Base-by-base conservation (phyloP, 53 echinoderm and acorn worm genomes). In the Holothuria scabra region DNA sequence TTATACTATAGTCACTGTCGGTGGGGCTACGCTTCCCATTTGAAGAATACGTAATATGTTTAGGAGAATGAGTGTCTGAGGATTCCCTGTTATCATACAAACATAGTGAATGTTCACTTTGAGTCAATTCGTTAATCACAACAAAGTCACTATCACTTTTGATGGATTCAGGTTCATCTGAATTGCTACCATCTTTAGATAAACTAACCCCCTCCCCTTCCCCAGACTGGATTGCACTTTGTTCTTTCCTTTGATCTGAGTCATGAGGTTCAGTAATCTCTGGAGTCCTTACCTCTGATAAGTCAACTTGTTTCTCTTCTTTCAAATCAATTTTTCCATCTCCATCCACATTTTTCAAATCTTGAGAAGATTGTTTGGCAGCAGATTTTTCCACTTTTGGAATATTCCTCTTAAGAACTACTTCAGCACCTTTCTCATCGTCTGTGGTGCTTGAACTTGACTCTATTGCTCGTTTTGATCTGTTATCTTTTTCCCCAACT, bases 71-170 rank as follows among this genome's bases (percentile, higher is more conserved):
- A 28, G 84, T 91, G 18, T 94, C 94, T 0, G 99, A 91, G 1
- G 99, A 99, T 66, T 90, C 89, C 59, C 94, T 89, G 4, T 87
- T 89, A 69, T 96, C 96, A 64, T 91, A 90, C 29, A 93, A 67
- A 34, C 93, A 95, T 64, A 64, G 26, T 10, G 99, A 99, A 62
- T 89, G 91, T 67, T 92, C 99, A 34, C 94, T 99, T 11, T 91
- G 94, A 29, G 95, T 92, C 30, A 86, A 66, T 69, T 99, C 99
- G 57, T 92, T 94, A 60, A 99, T 99, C 68, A 99, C 94, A 56
- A 99, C 99, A 91, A 99, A 99, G 59, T 99, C 99, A 56, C 99
- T 99, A 89, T 95, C 91, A 60, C 96, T 96, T 38, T 84, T 91
- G 8, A 76, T 83, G 19, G 97, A 94, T 14, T 89, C 87, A 23